Evolutionary conservation across 53 echinoderm and acorn worm species (phyloP).

Genomic region (Antedon mediterranea): DNA sequence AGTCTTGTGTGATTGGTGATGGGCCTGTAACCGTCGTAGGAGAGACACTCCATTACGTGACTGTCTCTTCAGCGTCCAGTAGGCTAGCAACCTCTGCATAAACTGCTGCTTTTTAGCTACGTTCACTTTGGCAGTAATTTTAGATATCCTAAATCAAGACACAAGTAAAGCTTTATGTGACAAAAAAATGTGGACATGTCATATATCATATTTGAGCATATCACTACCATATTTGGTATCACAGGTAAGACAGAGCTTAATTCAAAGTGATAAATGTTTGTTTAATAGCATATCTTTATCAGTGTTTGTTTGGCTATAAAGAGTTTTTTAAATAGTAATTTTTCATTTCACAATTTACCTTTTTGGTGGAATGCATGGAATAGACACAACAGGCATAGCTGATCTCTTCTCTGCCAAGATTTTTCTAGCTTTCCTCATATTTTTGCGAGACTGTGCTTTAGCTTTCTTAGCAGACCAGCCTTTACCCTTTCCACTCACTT

Average conservation of each 20-base stretch:
- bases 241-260: no score
- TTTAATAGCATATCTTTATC: no score
- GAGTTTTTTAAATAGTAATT: no score
- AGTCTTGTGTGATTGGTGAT: conserved; percentile 92
- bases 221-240: no score
- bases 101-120: conserved; percentile 86
- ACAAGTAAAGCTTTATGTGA: not conserved
- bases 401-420: conserved; percentile 95
- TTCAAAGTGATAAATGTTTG: no score
- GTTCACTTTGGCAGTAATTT: conserved; percentile 83
- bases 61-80: conserved; percentile 93
- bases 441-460: conserved; percentile 91
- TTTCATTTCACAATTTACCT: conserved; percentile 33
- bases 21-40: conserved; percentile 80
- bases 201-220: no score
- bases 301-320: no score
- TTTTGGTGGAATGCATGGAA: conserved; percentile 91
- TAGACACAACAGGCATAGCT: conserved; percentile 93
- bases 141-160: conserved; percentile 50
- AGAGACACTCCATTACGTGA: conserved; percentile 90
- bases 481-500: conserved; percentile 40
- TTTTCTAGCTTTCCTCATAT: conserved; percentile 97
- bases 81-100: conserved; percentile 74
- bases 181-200: no score
- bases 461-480: conserved; percentile 81